Evolutionary conservation across 2,797 vertebrate genomes (phyloP), one percentile per base, ranked within the genome.

Genomic region (Odontamblyopus rebecca): DNA sequence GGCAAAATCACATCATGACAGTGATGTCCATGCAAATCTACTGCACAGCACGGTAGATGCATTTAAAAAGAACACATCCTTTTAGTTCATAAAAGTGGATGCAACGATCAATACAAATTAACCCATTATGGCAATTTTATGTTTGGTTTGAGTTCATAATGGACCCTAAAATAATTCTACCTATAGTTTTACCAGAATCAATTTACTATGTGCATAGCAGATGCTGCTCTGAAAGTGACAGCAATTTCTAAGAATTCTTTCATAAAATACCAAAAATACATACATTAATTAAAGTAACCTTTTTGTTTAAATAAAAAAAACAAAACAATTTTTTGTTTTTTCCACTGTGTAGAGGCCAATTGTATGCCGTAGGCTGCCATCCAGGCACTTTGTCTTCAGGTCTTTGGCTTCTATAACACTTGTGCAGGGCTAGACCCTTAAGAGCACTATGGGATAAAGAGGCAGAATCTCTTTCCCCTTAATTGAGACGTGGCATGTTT

Each of bases 381-480:
- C 70, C 70, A 92, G 91, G 91, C 91, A 93, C 92, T 93, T 93
- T 87, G 76, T 65, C 41, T 66, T 66, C 89, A 90, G 77, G 83
- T 92, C 89, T 93, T 92, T 93, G 92, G 92, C 87, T 88, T 89
- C 85, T 85, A 87, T 75, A 88, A 83, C 82, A 70, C 73, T 75
- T 88, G 85, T 67, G 67, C 73, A 56, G 80, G 82, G 82, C 82
- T 80, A 83, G 70, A 83, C 85, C 82, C 67, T 86, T 89, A 89
- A 90, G 88, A 88, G 85, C 85, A 87, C 90, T 78, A 69, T 85
- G 87, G 87, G 87, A 84, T 88, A 74, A 81, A 85, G 74, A 88
- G 79, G 82, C 82, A 72, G 87, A 77, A n/a, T 71, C 83, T 83
- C 80, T 67, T 69, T 67, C 67, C 78, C 78, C 35, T 5, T 84